Base-by-base conservation (phyloP, 2,797 vertebrate species). In the Epinephelus coioides region DNA sequence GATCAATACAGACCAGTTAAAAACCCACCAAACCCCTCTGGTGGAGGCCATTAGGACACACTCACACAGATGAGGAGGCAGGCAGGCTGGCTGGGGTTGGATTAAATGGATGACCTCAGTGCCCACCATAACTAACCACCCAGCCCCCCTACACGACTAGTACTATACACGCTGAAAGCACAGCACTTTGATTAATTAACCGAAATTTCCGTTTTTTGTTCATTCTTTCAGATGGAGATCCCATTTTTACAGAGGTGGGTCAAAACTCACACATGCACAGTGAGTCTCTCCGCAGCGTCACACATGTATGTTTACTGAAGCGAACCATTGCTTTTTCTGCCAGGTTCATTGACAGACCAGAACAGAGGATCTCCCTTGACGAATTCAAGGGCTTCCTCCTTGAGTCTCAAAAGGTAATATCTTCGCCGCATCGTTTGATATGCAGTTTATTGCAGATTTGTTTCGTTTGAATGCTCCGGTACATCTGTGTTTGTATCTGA, bases 371-470 rank as follows among this genome's bases (percentile, higher is more conserved):
- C 85, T 96, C 96, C 0, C 94, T 98, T 51, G 93, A 97, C 67
- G 97, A 98, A 66, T 97, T 99, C 89, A 97, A 98, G 94, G 95
- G 89, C 81, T 99, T 99, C 88, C 94, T 99, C 13, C 84, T 97
- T 61, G 97, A 98, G 13, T 95, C 94, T 91, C 98, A 99, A 89
- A 97, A 95, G 96, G 98, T 99, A 92, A 87, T 49, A 5, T 57
- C 23, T 34, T 8, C 1, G 1, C 11, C 1, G 0, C 8, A 11
- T 47, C 8, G n/a, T 19, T 86, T 38, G 30, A 38, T 25, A n/a
- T 43, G 4, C 38, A 27, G 6, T 50, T 53, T 34, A n/a, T 54
- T 27, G 2, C 23, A 44, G 0, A 57, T 70, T 59, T 51, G 21
- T 80, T 27, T 75, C 1, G 12, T 38, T 51, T 50, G 30, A 66